phyloP scores from a whole-genome alignment of 1,140 invertebrate genomes.

The Drosophila pallidifrons region DNA sequence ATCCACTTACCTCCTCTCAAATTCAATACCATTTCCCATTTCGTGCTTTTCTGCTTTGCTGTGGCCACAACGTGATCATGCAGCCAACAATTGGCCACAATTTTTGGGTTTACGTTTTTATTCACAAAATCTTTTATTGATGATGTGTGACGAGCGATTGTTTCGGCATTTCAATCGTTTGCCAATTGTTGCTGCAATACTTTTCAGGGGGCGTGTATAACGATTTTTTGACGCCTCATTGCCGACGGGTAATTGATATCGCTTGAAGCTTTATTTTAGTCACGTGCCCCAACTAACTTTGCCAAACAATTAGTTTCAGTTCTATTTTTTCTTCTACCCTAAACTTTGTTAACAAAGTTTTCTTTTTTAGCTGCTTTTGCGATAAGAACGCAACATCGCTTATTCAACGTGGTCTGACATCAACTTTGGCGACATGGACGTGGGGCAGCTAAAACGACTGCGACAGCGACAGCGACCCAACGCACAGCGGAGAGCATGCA shows the following conservation, averaged over 20 bases:
- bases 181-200: constrained; percentile 37
- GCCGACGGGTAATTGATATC: constrained; percentile 68
- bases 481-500: constrained; percentile 46
- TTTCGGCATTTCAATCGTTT: constrained; percentile 34
- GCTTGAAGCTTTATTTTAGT: constrained; percentile 63
- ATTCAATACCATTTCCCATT: background rate
- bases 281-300: constrained; percentile 73
- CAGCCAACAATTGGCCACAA: constrained; percentile 63
- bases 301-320: constrained; percentile 75
- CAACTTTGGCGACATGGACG: constrained; percentile 44
- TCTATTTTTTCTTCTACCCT: constrained; percentile 6
- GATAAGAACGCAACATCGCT: constrained; percentile 28
- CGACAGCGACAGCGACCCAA: constrained; percentile 24
- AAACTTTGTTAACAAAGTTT: constrained; percentile 63
- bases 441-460: constrained; percentile 33
- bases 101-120: constrained; percentile 58
- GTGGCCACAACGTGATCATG: constrained; percentile 28
- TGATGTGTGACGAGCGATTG: constrained; percentile 72
- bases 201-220: constrained; percentile 17
- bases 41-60: background rate
- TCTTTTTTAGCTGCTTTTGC: constrained; percentile 33
- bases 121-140: constrained; percentile 75
- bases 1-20: background rate
- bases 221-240: constrained; percentile 71
- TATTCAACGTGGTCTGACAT: constrained; percentile 34